Conservation (phyloP, 2,888 invertebrate species). For the Steinernema scapterisci region DNA sequence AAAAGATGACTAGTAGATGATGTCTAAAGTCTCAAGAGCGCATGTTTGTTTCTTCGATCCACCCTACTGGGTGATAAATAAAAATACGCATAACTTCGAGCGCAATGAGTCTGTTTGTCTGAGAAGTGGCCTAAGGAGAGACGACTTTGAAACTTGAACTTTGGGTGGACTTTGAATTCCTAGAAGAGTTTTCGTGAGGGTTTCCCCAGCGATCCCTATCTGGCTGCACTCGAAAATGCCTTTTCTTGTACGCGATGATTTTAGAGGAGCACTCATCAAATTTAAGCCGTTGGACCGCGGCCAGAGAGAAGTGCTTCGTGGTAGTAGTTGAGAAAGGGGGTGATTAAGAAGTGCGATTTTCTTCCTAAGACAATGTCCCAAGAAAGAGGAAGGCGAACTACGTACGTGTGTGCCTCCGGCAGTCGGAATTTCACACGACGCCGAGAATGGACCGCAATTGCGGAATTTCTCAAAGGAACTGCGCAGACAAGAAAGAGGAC, state of each 20-base stretch:
- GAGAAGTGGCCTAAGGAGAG: too few species aligned
- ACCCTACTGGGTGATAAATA: too few species aligned
- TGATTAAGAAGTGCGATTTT: constrained; percentile 18
- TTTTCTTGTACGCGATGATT: too few species aligned
- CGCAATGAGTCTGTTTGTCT: too few species aligned
- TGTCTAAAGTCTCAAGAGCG: background rate
- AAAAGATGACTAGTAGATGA: constrained; percentile 1
- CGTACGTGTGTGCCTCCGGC: background rate
- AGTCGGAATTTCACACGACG: background rate
- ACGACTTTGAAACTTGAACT: background rate
- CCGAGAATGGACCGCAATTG: background rate
- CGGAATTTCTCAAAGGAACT: too few species aligned
- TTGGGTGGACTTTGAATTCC: background rate
- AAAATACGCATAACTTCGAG: too few species aligned
- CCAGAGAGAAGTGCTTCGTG: too few species aligned
- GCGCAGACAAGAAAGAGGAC: too few species aligned
- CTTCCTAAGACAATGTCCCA: constrained; percentile 5
- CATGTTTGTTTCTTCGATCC: background rate
- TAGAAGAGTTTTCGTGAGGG: background rate
- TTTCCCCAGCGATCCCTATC: too few species aligned
- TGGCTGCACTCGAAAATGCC: too few species aligned
- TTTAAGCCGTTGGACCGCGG: background rate
- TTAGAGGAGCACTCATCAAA: too few species aligned
- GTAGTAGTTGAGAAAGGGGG: background rate
- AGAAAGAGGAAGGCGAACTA: background rate